These are phyloP conservation scores for Luscinia luscinia DNA, from an alignment of 2,797 vertebrate species.

Conservation along the genomic window DNA sequence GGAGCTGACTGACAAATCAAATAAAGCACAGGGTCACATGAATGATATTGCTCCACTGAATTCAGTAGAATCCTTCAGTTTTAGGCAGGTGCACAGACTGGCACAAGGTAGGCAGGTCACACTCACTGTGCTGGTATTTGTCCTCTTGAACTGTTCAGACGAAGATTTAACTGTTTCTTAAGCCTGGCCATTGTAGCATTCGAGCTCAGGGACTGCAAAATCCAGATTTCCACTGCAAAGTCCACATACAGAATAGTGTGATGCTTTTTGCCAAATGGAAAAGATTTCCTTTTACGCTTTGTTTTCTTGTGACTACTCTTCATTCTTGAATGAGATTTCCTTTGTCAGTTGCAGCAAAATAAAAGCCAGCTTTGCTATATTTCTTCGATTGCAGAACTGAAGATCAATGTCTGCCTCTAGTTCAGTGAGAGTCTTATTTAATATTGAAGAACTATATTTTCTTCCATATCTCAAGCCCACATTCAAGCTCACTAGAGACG, in stretches of 20 bases:
- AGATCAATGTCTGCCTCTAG: background rate
- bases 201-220: background rate
- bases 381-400: background rate
- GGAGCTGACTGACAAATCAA: background rate
- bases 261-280: background rate
- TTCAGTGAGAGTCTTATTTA: constrained; percentile 30
- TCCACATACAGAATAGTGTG: background rate
- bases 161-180: background rate
- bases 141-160: background rate
- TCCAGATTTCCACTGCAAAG: background rate
- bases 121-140: background rate
- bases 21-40: background rate
- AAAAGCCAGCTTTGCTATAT: background rate
- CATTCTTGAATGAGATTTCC: background rate
- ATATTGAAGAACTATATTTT: constrained; percentile 13
- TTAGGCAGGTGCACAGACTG: background rate
- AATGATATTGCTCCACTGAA: background rate
- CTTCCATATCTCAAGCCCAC: background rate
- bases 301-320: background rate
- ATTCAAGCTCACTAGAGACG: background rate
- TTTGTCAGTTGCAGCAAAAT: background rate
- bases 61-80: background rate
- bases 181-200: background rate
- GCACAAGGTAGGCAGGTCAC: background rate
- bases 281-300: background rate